Percentiles rank a stretch among this genome's conserved stretches.
Evolutionary conservation across 1,140 invertebrate species (phyloP).

Genomic region (Bemisia tabaci): DNA sequence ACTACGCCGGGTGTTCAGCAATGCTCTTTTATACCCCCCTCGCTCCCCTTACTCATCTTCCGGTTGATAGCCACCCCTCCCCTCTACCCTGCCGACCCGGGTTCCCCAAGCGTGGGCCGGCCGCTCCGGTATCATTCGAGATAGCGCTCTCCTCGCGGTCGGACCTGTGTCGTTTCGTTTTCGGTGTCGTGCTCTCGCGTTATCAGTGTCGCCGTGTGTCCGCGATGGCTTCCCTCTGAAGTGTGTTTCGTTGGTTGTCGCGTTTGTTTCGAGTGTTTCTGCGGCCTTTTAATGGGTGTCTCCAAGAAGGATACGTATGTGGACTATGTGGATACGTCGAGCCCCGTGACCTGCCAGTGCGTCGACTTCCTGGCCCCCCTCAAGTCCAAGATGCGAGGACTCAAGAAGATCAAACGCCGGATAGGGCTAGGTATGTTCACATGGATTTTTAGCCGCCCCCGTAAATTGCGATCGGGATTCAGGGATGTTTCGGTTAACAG

Average conservation of each 20-base stretch:
- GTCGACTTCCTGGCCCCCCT: conserved; percentile 34
- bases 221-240: neutral
- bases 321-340: neutral
- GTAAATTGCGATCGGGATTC: neutral
- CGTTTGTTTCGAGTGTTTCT: neutral
- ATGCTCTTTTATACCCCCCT: neutral
- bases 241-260: neutral
- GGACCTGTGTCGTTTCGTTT: neutral
- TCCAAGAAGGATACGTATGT: neutral
- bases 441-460: neutral
- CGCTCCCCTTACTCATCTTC: neutral
- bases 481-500: conserved; percentile 1
- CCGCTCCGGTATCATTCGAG: neutral
- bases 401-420: conserved; percentile 40
- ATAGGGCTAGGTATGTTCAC: conserved; percentile 38
- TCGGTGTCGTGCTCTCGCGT: neutral
- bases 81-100: too few relatives aligned
- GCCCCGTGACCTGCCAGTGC: conserved; percentile 9
- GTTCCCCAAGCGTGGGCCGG: neutral
- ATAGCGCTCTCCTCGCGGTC: neutral
- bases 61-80: neutral
- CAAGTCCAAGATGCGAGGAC: conserved; percentile 40
- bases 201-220: neutral
- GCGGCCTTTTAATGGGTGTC: neutral
- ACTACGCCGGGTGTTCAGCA: neutral